Conservation (phyloP, 2,888 invertebrate genomes). For the Odontocerum albicorne region DNA sequence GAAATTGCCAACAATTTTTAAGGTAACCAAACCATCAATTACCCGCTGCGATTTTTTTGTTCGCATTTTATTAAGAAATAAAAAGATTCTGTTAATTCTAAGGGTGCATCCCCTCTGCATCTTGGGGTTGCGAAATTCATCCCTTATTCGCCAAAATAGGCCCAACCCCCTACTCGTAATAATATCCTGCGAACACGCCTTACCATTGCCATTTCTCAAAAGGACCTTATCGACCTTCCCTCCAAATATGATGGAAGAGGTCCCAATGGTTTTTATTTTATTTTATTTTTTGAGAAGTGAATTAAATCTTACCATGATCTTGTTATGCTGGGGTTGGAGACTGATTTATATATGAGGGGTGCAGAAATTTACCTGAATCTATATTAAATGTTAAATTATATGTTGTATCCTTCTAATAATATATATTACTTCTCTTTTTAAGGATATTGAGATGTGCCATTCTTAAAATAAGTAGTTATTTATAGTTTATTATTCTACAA, state of each 20-base stretch:
- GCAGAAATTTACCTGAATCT: not conserved
- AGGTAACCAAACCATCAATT: conserved; percentile 13
- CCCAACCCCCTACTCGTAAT: conserved; percentile 25
- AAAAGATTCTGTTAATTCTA: conserved; percentile 2
- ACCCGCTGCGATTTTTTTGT: conserved; percentile 4
- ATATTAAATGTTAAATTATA: not conserved
- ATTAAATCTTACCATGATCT: conserved; percentile 12
- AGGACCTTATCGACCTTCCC: not conserved
- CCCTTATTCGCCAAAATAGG: conserved; percentile 33
- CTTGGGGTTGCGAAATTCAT: conserved; percentile 17
- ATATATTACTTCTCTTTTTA: too few relatives aligned
- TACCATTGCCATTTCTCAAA: conserved; percentile 30
- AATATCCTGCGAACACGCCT: conserved; percentile 26
- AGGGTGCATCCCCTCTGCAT: conserved; percentile 5
- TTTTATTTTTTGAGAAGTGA: conserved; percentile 1
- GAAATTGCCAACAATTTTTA: too few relatives aligned
- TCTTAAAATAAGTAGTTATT: too few relatives aligned
- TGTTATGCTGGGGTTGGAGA: conserved; percentile 4
- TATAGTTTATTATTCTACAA: too few relatives aligned
- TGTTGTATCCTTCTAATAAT: too few relatives aligned
- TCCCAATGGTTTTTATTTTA: too few relatives aligned
- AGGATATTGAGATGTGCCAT: too few relatives aligned
- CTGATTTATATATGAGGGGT: not conserved
- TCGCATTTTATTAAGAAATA: conserved; percentile 8
- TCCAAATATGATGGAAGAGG: too few relatives aligned